phyloP scores from a whole-genome alignment of 2,113 vertebrate genomes.

The Charadrius vociferus region DNA sequence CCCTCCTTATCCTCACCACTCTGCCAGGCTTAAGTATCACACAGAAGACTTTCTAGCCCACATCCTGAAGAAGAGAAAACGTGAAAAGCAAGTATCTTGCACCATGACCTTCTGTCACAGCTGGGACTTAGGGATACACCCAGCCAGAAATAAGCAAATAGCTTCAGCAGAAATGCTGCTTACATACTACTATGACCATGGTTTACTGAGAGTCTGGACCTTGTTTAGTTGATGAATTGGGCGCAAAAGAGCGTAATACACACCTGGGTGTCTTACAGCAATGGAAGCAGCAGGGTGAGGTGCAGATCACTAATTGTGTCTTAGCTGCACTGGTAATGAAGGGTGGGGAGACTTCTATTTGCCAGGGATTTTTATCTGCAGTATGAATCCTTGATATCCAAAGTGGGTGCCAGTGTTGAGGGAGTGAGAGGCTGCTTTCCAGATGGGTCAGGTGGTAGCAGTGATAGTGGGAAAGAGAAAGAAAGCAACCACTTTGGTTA shows the following conservation, averaged over 20 bases:
- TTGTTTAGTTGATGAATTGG: neutral
- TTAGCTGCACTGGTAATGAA: neutral
- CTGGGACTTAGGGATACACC: neutral
- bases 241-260: neutral
- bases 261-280: neutral
- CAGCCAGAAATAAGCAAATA: neutral
- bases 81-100: neutral
- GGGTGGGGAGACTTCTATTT: neutral
- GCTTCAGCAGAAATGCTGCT: neutral
- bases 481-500: neutral
- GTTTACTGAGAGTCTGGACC: neutral
- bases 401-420: neutral
- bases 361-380: neutral
- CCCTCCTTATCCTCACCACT: neutral
- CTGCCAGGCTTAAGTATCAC: neutral
- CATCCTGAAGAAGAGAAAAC: neutral
- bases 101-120: neutral
- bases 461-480: neutral
- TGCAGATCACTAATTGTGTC: neutral
- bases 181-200: accelerated
- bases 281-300: neutral
- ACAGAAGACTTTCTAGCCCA: neutral
- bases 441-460: neutral
- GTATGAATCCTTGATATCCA: neutral
- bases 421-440: neutral